These are phyloP conservation scores for Lanistes nyassanus DNA, from an alignment of 1,140 invertebrate species.

Conservation along the genomic window DNA sequence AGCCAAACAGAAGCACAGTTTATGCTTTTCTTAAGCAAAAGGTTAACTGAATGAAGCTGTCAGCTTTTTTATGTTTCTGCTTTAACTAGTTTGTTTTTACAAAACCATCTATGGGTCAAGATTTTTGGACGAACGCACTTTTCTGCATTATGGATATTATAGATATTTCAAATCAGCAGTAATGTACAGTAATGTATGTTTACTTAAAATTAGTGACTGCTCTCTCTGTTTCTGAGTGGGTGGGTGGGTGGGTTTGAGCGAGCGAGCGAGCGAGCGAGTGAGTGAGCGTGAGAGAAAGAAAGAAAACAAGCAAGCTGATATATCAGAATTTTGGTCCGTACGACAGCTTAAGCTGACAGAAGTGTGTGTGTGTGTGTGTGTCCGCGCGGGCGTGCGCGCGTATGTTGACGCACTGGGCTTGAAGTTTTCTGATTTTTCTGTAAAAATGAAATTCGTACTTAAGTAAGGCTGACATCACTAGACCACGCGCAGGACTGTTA, in stretches of 20 bases:
- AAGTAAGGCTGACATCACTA: not conserved
- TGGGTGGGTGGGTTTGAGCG: too few relatives aligned
- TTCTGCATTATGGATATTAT: not conserved
- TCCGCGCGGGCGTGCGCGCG: constrained; percentile 11
- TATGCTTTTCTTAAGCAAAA: too few relatives aligned
- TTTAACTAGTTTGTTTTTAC: too few relatives aligned
- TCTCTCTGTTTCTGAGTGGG: not conserved
- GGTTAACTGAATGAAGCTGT: too few relatives aligned
- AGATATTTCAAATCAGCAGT: not conserved
- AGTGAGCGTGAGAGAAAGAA: not conserved
- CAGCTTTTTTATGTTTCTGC: too few relatives aligned
- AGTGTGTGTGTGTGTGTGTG: constrained; percentile 14
- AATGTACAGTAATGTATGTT: not conserved
- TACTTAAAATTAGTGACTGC: not conserved
- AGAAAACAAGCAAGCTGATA: too few relatives aligned
- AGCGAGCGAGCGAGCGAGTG: too few relatives aligned
- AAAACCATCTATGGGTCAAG: too few relatives aligned
- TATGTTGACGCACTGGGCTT: not conserved
- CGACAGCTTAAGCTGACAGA: too few relatives aligned
- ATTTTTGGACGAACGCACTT: too few relatives aligned
- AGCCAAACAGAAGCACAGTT: too few relatives aligned
- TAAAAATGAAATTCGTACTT: not conserved
- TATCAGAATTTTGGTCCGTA: not conserved
- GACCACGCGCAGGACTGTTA: not conserved
- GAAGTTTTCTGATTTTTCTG: not conserved